Evolutionary conservation across 2,113 vertebrate genomes (phyloP).

Genomic region (Pelmatolapia mariae): DNA sequence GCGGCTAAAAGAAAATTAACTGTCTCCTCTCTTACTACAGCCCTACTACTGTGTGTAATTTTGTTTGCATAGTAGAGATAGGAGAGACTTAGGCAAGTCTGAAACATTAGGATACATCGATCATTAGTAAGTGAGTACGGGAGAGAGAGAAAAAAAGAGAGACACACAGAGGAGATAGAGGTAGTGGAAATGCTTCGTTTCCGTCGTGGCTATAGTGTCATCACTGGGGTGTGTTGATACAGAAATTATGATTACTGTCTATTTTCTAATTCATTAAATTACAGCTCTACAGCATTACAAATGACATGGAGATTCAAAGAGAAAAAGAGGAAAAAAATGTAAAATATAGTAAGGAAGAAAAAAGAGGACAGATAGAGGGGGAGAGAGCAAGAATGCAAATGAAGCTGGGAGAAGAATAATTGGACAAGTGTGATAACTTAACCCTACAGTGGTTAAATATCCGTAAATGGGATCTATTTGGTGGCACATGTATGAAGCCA

Average conservation of each 20-base stretch:
- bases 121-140: neutral
- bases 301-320: neutral
- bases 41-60: slow-evolving; percentile 6
- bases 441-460: slow-evolving; percentile 44
- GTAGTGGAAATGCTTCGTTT: neutral
- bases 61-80: slow-evolving; percentile 41
- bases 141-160: neutral
- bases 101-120: slow-evolving; percentile 10
- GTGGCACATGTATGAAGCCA: neutral
- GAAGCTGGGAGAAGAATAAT: slow-evolving; percentile 19
- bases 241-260: slow-evolving; percentile 8
- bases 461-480: slow-evolving; percentile 35
- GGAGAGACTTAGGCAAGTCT: slow-evolving; percentile 6
- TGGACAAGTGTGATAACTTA: slow-evolving; percentile 45
- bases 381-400: slow-evolving; percentile 17
- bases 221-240: neutral
- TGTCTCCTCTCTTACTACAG: slow-evolving; percentile 6
- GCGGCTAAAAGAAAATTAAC: slow-evolving; percentile 34
- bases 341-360: neutral
- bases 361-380: neutral
- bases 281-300: slow-evolving; percentile 12
- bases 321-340: neutral
- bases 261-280: slow-evolving; percentile 37
- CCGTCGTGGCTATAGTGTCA: neutral
- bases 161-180: neutral